A percentile compares a stretch with the other conserved stretches of the same genome.
These are phyloP conservation scores for Adela reaumurella DNA, from an alignment of 2,888 invertebrate species.

Conservation along the genomic window DNA sequence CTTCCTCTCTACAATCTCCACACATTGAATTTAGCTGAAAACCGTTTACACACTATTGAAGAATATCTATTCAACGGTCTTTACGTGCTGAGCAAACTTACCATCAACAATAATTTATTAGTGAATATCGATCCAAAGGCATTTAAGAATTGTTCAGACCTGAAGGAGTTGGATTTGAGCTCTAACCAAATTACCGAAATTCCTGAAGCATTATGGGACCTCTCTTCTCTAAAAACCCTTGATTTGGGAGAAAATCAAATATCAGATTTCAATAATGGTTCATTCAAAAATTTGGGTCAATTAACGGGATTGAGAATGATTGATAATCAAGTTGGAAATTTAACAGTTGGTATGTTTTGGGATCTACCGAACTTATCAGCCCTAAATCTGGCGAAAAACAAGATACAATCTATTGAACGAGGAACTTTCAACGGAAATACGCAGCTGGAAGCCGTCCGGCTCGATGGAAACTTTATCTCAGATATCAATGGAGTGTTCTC, in stretches of 20 bases:
- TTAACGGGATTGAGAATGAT: slow-evolving; percentile 84
- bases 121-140: slow-evolving; percentile 75
- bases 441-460: slow-evolving; percentile 79
- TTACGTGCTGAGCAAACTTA: slow-evolving; percentile 78
- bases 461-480: slow-evolving; percentile 84
- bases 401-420: slow-evolving; percentile 79
- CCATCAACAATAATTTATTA: slow-evolving; percentile 81
- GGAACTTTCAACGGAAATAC: slow-evolving; percentile 79
- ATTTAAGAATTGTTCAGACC: slow-evolving; percentile 84
- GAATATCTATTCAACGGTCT: slow-evolving; percentile 80
- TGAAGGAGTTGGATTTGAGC: slow-evolving; percentile 85
- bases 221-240: slow-evolving; percentile 80
- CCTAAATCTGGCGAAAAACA: slow-evolving; percentile 85
- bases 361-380: slow-evolving; percentile 80
- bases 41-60: slow-evolving; percentile 76
- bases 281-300: slow-evolving; percentile 81
- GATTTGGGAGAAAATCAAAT: slow-evolving; percentile 93
- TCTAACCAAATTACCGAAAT: slow-evolving; percentile 80
- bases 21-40: slow-evolving; percentile 85
- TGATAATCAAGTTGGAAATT: slow-evolving; percentile 84
- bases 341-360: slow-evolving; percentile 82
- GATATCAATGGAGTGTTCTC: slow-evolving; percentile 89
- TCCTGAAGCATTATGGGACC: slow-evolving; percentile 77
- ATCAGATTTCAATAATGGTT: slow-evolving; percentile 75
- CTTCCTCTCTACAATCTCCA: slow-evolving; percentile 84